Evolutionary conservation across 2,888 invertebrate genomes (phyloP).

Genomic region (Orchesella flavescens): DNA sequence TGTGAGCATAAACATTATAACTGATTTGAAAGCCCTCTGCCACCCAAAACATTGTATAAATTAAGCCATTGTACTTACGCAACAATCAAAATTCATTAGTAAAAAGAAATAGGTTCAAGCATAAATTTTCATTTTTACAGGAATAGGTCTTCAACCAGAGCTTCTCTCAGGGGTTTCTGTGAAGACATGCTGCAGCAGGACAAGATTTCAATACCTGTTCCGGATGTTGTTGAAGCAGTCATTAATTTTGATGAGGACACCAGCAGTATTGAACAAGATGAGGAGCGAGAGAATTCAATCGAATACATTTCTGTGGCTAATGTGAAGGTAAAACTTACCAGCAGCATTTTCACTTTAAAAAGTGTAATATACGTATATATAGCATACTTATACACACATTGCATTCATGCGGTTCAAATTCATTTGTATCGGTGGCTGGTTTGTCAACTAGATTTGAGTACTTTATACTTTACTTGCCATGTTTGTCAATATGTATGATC

Average conservation of each 20-base stretch:
- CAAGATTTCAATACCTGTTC: conserved; percentile 60
- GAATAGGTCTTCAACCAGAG: conserved; percentile 64
- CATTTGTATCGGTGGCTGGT: too few species aligned
- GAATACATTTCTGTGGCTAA: conserved; percentile 71
- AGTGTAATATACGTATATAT: too few species aligned
- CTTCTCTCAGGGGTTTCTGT: conserved; percentile 69
- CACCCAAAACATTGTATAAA: too few species aligned
- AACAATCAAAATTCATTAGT: too few species aligned
- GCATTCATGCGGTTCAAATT: too few species aligned
- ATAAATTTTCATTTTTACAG: background rate
- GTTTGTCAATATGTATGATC: too few species aligned
- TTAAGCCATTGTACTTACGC: too few species aligned
- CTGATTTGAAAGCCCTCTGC: too few species aligned
- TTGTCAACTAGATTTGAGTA: too few species aligned
- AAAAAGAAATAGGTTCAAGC: background rate
- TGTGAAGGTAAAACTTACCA: conserved; percentile 65
- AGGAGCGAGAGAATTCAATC: conserved; percentile 69
- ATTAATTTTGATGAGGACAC: conserved; percentile 71
- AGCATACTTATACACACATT: too few species aligned
- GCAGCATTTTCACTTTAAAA: background rate
- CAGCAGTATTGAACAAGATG: conserved; percentile 65
- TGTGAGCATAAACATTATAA: too few species aligned
- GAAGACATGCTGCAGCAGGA: conserved; percentile 66
- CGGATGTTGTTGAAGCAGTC: conserved; percentile 69
- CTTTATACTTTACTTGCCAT: too few species aligned